Evolutionary conservation across 2,797 vertebrate genomes (phyloP), one percentile per base, ranked within the genome.

Genomic region (Graptemys geographica): DNA sequence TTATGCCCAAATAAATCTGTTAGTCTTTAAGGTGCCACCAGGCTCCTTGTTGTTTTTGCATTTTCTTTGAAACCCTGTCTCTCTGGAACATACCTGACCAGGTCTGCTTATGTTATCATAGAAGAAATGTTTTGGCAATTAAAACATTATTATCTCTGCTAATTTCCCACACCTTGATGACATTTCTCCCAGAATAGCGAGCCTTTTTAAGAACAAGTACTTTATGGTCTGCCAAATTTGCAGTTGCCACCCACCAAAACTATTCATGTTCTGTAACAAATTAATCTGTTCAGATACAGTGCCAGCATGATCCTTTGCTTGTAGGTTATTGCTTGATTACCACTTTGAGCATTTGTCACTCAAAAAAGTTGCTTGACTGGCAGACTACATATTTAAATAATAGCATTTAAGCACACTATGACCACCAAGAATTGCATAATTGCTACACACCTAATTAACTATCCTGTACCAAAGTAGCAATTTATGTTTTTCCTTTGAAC

Each of bases 301-400:
- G 47, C 81, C 91, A 25, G 83, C 86, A 33, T 86, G 87, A 89
- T 81, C 31, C 76, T 62, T 94, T 88, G 37, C 53, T 93, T 94
- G 72, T 95, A 72, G 56, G 53, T 57, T 97, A 90, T 85, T 87
- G 72, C 27, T 80, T 90, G 86, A 95, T 93, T 96, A 15, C 11
- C 27, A 28, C 49, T 94, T 79, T 72, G 41, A 88, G 80, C 95
- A 95, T 90, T 83, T 94, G 81, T 92, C 62, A 44, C 57, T 92
- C 74, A 83, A 23, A 37, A 72, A 79, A 92, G 49, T 81, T 85
- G 4, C 5, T 91, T 92, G 89, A 93, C 47, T 94, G 94, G 90
- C 90, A 95, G 82, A 69, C 6, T 4, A 80, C 90, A 90, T 93
- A 84, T 92, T 93, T 92, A 78, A 96, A 79, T 49, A 44, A 79